phyloP scores from a whole-genome alignment of 2,113 vertebrate species.

The Entelurus aequoreus region DNA sequence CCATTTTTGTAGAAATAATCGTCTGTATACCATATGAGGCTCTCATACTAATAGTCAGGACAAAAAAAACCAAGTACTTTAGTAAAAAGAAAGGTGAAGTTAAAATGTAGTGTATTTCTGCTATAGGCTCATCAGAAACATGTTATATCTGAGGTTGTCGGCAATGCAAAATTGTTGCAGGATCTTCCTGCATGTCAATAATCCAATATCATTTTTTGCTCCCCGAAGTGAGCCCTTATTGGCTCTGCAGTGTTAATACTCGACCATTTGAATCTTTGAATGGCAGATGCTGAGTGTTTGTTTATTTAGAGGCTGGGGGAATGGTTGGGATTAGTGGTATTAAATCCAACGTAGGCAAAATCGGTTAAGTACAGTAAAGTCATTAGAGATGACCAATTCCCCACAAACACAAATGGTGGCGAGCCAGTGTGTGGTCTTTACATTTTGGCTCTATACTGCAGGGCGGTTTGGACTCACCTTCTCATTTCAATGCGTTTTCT shows the following conservation, averaged over 20 bases:
- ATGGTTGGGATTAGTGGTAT: neutral
- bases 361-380: constrained; percentile 6
- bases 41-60: too few species aligned
- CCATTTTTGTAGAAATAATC: too few species aligned
- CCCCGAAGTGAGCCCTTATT: too few species aligned
- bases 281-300: neutral
- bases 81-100: too few species aligned
- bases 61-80: too few species aligned
- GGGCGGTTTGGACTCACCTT: neutral
- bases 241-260: neutral
- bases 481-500: too few species aligned
- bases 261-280: neutral
- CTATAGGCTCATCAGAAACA: too few species aligned
- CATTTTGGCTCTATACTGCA: neutral
- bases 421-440: neutral
- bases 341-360: constrained; percentile 6
- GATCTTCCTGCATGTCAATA: neutral
- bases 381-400: neutral
- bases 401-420: neutral
- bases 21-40: too few species aligned
- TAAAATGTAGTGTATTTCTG: too few species aligned
- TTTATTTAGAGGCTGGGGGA: neutral
- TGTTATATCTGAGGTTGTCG: too few species aligned
- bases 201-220: neutral
- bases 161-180: neutral